phyloP scores from a whole-genome alignment of 2,797 vertebrate species.

The Salmo trutta region DNA sequence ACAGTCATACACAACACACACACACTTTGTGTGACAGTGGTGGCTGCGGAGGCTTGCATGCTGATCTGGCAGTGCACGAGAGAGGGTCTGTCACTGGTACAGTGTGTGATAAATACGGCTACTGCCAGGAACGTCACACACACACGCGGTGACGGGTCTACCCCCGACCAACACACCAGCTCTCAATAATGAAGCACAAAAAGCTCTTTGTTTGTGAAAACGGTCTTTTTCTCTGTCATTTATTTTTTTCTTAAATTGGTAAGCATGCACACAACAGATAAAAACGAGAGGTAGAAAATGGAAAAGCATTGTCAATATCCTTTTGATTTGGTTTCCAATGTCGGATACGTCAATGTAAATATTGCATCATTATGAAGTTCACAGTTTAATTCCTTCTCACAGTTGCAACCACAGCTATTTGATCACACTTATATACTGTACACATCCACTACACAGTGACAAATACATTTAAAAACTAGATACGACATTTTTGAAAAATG shows the following conservation, averaged over 20 bases:
- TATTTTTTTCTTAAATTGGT: slow-evolving; percentile 41
- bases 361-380: slow-evolving; percentile 31
- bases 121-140: slow-evolving; percentile 75
- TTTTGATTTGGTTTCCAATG: slow-evolving; percentile 34
- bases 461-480: not conserved
- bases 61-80: slow-evolving; percentile 81
- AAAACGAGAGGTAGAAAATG: slow-evolving; percentile 24
- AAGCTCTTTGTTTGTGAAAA: slow-evolving; percentile 70
- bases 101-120: slow-evolving; percentile 80
- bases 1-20: not conserved
- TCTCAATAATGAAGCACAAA: slow-evolving; percentile 70
- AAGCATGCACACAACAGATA: slow-evolving; percentile 54
- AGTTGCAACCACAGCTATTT: slow-evolving; percentile 7
- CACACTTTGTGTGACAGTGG: slow-evolving; percentile 72
- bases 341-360: slow-evolving; percentile 46
- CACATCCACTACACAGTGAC: not conserved
- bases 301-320: slow-evolving; percentile 44
- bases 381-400: slow-evolving; percentile 2
- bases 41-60: slow-evolving; percentile 79
- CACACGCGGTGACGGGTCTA: slow-evolving; percentile 56
- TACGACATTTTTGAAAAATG: not conserved
- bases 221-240: slow-evolving; percentile 40
- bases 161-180: slow-evolving; percentile 66
- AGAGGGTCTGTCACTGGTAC: slow-evolving; percentile 76
- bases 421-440: slow-evolving; percentile 4